Conservation (phyloP, 2,888 invertebrate genomes). For the Antheraea yamamai region DNA sequence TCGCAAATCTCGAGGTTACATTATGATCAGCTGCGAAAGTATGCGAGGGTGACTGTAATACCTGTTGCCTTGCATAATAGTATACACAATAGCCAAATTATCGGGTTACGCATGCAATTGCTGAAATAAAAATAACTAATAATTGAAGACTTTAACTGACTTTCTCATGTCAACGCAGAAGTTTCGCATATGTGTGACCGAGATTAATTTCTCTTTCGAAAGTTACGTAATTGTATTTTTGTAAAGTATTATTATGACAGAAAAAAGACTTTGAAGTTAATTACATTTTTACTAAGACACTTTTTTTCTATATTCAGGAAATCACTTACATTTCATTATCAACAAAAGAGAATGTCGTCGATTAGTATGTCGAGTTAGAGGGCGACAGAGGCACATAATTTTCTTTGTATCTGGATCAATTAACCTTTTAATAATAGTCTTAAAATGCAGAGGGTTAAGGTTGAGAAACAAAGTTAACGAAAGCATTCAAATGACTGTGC, state of each 20-base stretch:
- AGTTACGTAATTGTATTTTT: slow-evolving; percentile 51
- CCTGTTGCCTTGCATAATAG: slow-evolving; percentile 38
- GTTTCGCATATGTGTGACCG: slow-evolving; percentile 15
- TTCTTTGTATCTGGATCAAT: slow-evolving; percentile 41
- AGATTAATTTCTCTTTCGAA: slow-evolving; percentile 61
- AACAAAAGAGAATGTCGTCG: slow-evolving; percentile 77
- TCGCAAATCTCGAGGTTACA: slow-evolving; percentile 43
- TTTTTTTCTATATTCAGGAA: slow-evolving; percentile 32
- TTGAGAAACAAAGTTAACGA: background rate
- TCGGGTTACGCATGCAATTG: background rate
- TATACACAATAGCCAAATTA: slow-evolving; percentile 9
- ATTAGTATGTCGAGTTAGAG: slow-evolving; percentile 55
- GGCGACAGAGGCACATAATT: slow-evolving; percentile 57
- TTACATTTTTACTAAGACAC: slow-evolving; percentile 27
- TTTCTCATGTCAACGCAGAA: slow-evolving; percentile 5
- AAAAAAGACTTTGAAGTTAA: slow-evolving; percentile 1
- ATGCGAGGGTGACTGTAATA: slow-evolving; percentile 42
- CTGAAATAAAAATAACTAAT: background rate
- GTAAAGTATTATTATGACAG: slow-evolving; percentile 38
- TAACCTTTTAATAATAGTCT: slow-evolving; percentile 46
- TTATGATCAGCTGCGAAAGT: slow-evolving; percentile 72
- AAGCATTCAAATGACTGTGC: too few relatives aligned
- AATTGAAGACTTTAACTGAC: background rate
- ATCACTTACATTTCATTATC: slow-evolving; percentile 27
- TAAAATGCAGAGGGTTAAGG: background rate